Percentiles rank a stretch among this genome's conserved stretches.
Conservation (phyloP, 35 echinoderm and acorn worm species). For the Nesometra sesokonis region DNA sequence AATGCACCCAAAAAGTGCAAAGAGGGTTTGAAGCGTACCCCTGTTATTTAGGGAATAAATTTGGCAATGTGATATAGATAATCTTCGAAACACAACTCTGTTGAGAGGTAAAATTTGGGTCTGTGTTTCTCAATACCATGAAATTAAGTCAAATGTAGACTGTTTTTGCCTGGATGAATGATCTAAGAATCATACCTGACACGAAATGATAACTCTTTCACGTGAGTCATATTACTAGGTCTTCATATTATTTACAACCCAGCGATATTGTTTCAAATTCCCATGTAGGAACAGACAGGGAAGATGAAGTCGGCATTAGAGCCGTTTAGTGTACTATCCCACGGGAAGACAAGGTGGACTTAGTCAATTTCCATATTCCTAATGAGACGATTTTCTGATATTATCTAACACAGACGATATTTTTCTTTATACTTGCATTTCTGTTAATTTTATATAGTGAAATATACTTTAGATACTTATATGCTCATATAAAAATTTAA, state of each 20-base stretch:
- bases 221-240: not conserved
- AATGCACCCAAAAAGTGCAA: not conserved
- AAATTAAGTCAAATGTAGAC: not conserved
- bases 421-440: too few species aligned
- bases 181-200: too few species aligned
- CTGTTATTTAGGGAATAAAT: not conserved
- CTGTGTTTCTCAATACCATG: not conserved
- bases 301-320: not conserved
- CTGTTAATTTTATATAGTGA: too few species aligned
- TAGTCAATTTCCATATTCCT: not conserved
- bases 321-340: not conserved
- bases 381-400: too few species aligned
- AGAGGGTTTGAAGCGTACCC: not conserved
- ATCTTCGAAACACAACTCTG: not conserved
- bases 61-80: not conserved
- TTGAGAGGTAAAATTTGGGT: not conserved
- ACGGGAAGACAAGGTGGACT: not conserved
- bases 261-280: not conserved
- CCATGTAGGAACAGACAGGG: not conserved
- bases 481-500: too few species aligned
- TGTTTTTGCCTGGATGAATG: too few species aligned
- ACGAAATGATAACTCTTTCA: not conserved
- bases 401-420: too few species aligned
- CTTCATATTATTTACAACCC: not conserved
- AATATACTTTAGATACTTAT: too few species aligned